These are phyloP conservation scores for Mormyrus proboscirostris DNA, from an alignment of 2,797 vertebrate species.

Conservation along the genomic window DNA sequence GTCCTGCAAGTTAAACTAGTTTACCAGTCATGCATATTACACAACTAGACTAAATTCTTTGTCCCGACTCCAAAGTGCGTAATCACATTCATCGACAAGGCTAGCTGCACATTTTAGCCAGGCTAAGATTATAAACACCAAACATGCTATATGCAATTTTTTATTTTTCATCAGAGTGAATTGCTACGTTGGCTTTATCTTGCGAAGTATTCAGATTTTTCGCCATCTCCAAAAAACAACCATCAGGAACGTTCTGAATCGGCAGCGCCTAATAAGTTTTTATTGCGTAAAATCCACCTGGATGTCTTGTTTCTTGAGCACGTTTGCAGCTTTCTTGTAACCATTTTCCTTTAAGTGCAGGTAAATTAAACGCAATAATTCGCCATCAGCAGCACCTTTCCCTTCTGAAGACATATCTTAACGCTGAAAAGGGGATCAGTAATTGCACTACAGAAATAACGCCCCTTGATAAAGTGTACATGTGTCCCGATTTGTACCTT, in stretches of 20 bases:
- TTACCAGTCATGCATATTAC: not conserved
- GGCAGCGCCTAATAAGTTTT: not conserved
- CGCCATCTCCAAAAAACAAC: not conserved
- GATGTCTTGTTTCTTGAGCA: constrained; percentile 47
- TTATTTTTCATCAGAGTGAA: not conserved
- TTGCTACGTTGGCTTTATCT: not conserved
- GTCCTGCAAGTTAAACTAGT: not conserved
- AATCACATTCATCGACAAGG: not conserved
- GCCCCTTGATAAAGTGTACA: not conserved
- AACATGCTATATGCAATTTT: not conserved
- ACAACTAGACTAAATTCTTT: not conserved
- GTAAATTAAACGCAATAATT: constrained; percentile 52
- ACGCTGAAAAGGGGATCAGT: not conserved
- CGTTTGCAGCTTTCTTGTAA: constrained; percentile 47
- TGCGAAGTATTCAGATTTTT: not conserved
- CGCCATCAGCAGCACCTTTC: constrained; percentile 26
- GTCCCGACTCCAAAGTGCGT: not conserved
- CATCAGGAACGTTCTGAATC: not conserved
- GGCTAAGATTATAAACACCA: not conserved
- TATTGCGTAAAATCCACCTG: constrained; percentile 42
- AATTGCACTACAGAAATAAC: not conserved
- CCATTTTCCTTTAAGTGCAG: constrained; percentile 52
- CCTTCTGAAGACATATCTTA: constrained; percentile 40
- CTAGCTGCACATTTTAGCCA: not conserved
- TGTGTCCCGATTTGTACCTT: not conserved